phyloP scores from a whole-genome alignment of 2,113 vertebrate species.

The Gadus chalcogrammus region DNA sequence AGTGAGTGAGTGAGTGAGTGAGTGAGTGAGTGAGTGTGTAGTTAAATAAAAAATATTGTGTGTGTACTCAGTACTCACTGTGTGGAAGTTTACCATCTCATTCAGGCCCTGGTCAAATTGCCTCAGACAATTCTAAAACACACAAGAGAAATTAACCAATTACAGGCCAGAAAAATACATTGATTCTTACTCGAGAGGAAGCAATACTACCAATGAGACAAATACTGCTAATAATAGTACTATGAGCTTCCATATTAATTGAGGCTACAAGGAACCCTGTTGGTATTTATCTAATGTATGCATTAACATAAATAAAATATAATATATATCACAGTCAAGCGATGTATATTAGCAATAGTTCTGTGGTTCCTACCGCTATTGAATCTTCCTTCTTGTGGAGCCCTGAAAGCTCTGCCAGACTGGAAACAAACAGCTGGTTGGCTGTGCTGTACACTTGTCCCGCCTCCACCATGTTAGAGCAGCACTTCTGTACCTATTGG shows the following conservation, averaged over 20 bases:
- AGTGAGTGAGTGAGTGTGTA: not conserved
- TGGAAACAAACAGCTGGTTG: slow-evolving; percentile 68
- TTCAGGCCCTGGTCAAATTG: slow-evolving; percentile 73
- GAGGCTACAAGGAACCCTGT: not conserved
- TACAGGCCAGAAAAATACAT: not conserved
- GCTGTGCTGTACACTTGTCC: slow-evolving; percentile 68
- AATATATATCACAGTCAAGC: not conserved
- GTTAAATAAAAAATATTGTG: not conserved
- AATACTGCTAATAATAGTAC: not conserved
- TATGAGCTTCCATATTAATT: not conserved
- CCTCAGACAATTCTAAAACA: slow-evolving; percentile 63
- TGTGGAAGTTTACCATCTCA: slow-evolving; percentile 74
- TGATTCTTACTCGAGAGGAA: too few relatives aligned
- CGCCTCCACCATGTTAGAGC: slow-evolving; percentile 71
- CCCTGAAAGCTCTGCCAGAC: slow-evolving; percentile 60
- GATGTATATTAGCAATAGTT: not conserved
- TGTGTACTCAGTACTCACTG: slow-evolving; percentile 50
- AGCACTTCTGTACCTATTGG: slow-evolving; percentile 70
- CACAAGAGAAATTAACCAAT: slow-evolving; percentile 32
- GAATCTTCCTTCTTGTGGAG: slow-evolving; percentile 49
- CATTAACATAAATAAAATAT: too few relatives aligned
- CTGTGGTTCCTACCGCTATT: slow-evolving; percentile 46
- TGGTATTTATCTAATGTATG: too few relatives aligned
- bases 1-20: slow-evolving; percentile 20
- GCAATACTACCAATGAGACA: not conserved